Evolutionary conservation across 2,888 invertebrate species (phyloP), one percentile per base, ranked within the genome.

Genomic region (Tanypteryx hageni): DNA sequence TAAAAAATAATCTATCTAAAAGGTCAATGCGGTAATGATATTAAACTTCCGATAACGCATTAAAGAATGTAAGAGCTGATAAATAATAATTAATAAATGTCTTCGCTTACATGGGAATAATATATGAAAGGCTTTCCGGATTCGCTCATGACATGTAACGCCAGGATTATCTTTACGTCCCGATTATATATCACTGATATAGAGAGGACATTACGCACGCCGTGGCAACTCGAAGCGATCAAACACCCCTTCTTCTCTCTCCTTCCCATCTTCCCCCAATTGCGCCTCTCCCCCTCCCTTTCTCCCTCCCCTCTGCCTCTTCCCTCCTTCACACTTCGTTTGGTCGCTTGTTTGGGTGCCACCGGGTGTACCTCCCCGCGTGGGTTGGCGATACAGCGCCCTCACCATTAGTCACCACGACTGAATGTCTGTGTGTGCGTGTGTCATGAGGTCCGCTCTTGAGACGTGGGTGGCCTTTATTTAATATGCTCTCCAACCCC

Each of bases 321-420:
- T 68, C 64, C 76, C 76, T 22, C 27, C 27, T 76, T 16, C 22
- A 27, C 16, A 64, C 64, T 68, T 68, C 68, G 68, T 68, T 68
- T 68, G 22, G 76, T 76, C 76, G 76, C 76, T 76, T 76, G 76
- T 76, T 27, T 76, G 76, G 76, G 76, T 76, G 76, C 76, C 76
- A 76, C 76, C 76, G 76, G 76, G 76, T 76, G 76, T 22, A 76
- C 68, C 68, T 44, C 44, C 44, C 44, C 3, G 44, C 44, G 44
- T 44, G 44, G 68, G 68, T 22, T 68, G 68, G 68, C 11, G 68
- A 68, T 68, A 68, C 44, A 44, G 44, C 44, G 44, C 44, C 44
- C 14, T 76, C 76, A 76, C 76, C 76, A 76, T 76, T 27, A 76
- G 27, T 76, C 76, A 76, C 27, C 27, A 22, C 22, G 76, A 22